Evolutionary conservation across 2,888 invertebrate genomes (phyloP), one percentile per base, ranked within the genome.

Genomic region (Chloroclysta siterata): DNA sequence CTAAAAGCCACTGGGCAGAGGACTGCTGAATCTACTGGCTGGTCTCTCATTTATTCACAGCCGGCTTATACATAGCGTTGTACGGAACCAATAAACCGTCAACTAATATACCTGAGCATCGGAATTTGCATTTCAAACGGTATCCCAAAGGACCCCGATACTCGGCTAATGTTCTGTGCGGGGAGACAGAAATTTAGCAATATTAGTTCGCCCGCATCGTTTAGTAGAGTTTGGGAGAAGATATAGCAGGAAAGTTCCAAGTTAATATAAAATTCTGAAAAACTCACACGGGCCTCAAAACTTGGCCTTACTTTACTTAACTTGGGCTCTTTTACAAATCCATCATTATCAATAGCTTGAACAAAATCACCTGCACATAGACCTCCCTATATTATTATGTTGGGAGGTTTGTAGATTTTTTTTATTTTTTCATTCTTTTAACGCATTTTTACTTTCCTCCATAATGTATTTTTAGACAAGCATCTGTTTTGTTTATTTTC

Each of bases 81-180:
- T 77, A 72, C 71, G 77, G 79, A 84, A 81, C 85, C 86, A 88
- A 90, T 90, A 89, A 85, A 84, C 80, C 86, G 80, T 81, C 82
- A 82, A 83, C 80, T 86, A 87, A 85, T 85, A 87, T 80, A 85
- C 84, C 82, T 83, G 78, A 80, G 80, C 79, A 84, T 81, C 82
- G 75, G 78, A 84, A 90, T 91, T 90, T 86, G 87, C 90, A 90
- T 90, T 83, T 87, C 89, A 85, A 85, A 85, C 82, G 82, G 66
- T 70, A 70, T 79, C 80, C 79, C 79, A 65, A 65, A 74, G 78
- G 81, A 75, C 65, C 53, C 65, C 71, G 74, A 73, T 72, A 77
- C 72, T 65, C 69, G 42, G 71, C 68, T 79, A 84, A 86, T 87
- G 81, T 83, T 72, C 63, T 68, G 71, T 64, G 73, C 64, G 74